Conservation (phyloP, 2,113 vertebrate genomes). For the Boleophthalmus pectinirostris region DNA sequence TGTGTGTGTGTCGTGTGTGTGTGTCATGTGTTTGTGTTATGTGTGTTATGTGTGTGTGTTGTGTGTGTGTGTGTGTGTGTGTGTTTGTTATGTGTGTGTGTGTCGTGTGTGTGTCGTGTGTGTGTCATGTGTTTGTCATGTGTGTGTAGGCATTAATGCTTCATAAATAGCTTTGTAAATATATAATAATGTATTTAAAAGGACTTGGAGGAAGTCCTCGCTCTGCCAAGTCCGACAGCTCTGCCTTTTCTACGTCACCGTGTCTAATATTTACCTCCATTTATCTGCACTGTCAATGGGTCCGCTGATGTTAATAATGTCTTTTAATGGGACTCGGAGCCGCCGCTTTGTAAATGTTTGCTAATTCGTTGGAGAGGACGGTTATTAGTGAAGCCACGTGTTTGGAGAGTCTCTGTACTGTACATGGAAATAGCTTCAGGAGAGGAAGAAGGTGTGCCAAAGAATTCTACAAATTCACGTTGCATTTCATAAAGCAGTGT, state of each 20-base stretch:
- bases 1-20: too few species aligned
- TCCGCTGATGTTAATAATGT: slow-evolving; percentile 45
- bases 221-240: slow-evolving; percentile 46
- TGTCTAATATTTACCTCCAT: slow-evolving; percentile 32
- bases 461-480: neutral
- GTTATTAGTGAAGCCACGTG: neutral
- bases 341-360: neutral
- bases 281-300: slow-evolving; percentile 34
- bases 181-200: slow-evolving; percentile 51
- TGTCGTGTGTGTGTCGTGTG: too few species aligned
- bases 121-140: too few species aligned
- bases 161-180: slow-evolving; percentile 64
- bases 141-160: slow-evolving; percentile 56
- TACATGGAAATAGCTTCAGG: neutral
- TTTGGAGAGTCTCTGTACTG: neutral
- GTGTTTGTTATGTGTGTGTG: too few species aligned
- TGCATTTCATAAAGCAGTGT: too few species aligned
- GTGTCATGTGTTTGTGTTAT: too few species aligned
- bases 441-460: too few species aligned
- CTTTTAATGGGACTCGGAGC: slow-evolving; percentile 2
- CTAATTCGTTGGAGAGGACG: neutral
- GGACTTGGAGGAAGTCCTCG: slow-evolving; percentile 39
- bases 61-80: too few species aligned
- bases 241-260: slow-evolving; percentile 23
- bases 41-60: too few species aligned